Conservation (phyloP, 2,888 invertebrate species). For the Cordilura impudica region DNA sequence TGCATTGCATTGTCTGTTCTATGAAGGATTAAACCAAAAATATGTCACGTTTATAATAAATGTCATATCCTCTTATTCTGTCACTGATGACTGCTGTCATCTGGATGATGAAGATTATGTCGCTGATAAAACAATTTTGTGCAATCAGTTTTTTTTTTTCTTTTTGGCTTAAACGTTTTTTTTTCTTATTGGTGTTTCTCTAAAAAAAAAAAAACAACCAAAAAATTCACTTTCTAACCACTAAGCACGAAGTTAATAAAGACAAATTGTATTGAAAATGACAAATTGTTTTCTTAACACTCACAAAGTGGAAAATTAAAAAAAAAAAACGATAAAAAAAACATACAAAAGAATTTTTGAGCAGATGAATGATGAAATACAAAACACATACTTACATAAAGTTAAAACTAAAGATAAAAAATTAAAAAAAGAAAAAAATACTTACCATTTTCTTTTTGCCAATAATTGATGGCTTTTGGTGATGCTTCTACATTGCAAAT, state of each 20-base stretch:
- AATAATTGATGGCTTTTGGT: conserved; percentile 95
- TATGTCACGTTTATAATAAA: conserved; percentile 56
- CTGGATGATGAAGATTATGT: conserved; percentile 24
- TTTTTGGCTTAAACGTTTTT: conserved; percentile 10
- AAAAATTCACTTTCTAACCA: conserved; percentile 42
- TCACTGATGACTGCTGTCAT: neutral
- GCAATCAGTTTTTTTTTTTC: neutral
- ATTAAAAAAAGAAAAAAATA: conserved; percentile 61
- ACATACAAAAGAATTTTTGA: conserved; percentile 17
- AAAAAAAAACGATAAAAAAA: conserved; percentile 15
- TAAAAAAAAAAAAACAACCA: neutral
- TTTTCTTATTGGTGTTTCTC: neutral
- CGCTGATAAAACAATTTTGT: conserved; percentile 17
- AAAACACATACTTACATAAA: neutral
- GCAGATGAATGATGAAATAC: conserved; percentile 23
- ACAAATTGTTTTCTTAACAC: conserved; percentile 55
- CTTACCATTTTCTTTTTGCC: conserved; percentile 93
- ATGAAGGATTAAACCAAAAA: neutral
- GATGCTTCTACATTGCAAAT: conserved; percentile 94
- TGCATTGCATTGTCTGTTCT: neutral
- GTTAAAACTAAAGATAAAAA: neutral
- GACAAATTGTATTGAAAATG: conserved; percentile 71
- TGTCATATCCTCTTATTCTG: conserved; percentile 45
- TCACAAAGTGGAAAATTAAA: conserved; percentile 49
- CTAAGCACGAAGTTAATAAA: conserved; percentile 74